A percentile compares a stretch with the other conserved stretches of the same genome.
phyloP scores from a whole-genome alignment of 2,113 vertebrate species.

The Phyllostomus discolor region DNA sequence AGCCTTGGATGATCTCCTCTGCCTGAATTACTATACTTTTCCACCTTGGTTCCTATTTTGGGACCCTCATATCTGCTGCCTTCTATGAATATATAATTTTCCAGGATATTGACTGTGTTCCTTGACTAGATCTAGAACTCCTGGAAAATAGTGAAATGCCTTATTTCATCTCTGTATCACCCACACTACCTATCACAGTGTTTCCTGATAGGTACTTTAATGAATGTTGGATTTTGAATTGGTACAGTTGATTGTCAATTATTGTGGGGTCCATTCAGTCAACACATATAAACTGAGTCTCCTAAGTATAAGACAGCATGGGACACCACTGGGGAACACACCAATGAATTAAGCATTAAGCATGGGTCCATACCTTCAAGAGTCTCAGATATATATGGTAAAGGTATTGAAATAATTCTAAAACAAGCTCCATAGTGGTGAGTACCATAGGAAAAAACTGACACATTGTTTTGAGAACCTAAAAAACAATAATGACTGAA shows the following conservation, averaged over 20 bases:
- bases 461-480: neutral
- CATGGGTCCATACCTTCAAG: neutral
- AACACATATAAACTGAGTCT: neutral
- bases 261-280: neutral
- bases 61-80: neutral
- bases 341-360: neutral
- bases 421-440: neutral
- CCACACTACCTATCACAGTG: neutral
- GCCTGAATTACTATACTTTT: neutral
- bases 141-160: neutral
- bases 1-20: neutral
- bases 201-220: neutral
- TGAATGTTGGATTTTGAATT: neutral
- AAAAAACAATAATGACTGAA: neutral
- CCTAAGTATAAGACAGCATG: neutral
- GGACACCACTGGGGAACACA: neutral
- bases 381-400: neutral
- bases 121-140: neutral
- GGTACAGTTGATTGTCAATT: neutral
- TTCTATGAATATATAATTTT: neutral
- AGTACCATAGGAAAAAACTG: neutral
- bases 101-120: neutral
- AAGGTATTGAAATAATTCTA: neutral
- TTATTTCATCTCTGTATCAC: neutral
- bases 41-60: neutral